Percentiles rank a stretch among this genome's conserved stretches.
These are phyloP conservation scores for Arothron firmamentum DNA, from an alignment of 2,113 vertebrate genomes.

Conservation along the genomic window DNA sequence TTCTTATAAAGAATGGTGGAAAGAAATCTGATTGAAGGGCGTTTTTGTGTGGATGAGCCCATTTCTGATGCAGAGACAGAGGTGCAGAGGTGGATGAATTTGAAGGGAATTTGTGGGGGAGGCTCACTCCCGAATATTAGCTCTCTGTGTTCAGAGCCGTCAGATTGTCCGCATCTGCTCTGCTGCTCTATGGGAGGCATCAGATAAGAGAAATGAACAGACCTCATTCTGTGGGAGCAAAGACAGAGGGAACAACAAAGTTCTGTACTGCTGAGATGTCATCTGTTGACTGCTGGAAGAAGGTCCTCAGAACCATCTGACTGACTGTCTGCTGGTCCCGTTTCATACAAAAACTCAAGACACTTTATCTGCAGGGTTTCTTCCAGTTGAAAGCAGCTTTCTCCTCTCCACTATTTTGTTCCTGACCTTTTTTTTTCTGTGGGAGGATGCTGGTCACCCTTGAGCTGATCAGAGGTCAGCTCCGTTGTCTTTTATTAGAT, in stretches of 20 bases:
- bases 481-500: no score
- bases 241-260: slow-evolving; percentile 7
- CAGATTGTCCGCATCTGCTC: slow-evolving; percentile 2
- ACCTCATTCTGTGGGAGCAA: slow-evolving; percentile 18
- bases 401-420: no score
- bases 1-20: no score
- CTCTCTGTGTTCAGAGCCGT: slow-evolving; percentile 7
- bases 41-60: background rate
- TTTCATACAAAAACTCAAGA: no score
- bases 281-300: slow-evolving; percentile 32
- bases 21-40: no score
- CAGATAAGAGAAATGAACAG: slow-evolving; percentile 54
- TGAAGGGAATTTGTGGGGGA: slow-evolving; percentile 2
- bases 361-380: no score
- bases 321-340: background rate
- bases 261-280: slow-evolving; percentile 26
- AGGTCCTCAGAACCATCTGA: slow-evolving; percentile 27
- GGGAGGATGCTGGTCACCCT: no score
- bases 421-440: no score
- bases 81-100: slow-evolving; percentile 17
- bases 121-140: slow-evolving; percentile 21
- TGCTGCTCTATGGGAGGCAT: slow-evolving; percentile 14
- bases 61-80: slow-evolving; percentile 28
- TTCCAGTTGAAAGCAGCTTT: no score
- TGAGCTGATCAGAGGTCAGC: no score